These are phyloP conservation scores for Huso huso DNA, from an alignment of 2,797 vertebrate species.

Conservation along the genomic window DNA sequence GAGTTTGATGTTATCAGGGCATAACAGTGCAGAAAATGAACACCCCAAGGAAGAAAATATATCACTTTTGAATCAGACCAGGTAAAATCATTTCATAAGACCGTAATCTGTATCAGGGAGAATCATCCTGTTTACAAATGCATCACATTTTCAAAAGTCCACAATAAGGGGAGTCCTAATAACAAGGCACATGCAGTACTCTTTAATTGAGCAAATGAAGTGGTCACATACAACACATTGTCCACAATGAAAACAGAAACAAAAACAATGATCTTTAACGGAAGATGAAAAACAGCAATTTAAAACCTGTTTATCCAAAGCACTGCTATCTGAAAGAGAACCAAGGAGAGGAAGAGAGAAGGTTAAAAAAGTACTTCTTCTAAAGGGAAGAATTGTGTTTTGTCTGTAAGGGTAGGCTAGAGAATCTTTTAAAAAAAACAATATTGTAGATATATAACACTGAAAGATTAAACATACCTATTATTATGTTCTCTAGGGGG, in stretches of 20 bases:
- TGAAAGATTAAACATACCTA: no score
- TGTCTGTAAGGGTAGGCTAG: no score
- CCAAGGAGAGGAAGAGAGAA: constrained; percentile 58
- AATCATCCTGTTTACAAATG: constrained; percentile 40
- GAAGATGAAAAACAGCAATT: constrained; percentile 57
- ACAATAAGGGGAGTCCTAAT: constrained; percentile 45
- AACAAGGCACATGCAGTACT: constrained; percentile 62
- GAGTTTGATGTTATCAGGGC: no score
- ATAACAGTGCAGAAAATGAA: no score
- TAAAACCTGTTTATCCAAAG: constrained; percentile 95
- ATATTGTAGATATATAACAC: no score
- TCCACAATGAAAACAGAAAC: constrained; percentile 36
- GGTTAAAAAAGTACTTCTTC: constrained; percentile 55
- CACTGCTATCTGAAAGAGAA: constrained; percentile 88
- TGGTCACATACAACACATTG: constrained; percentile 44
- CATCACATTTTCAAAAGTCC: constrained; percentile 38
- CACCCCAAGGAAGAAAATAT: background rate
- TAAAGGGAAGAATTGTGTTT: constrained; percentile 10
- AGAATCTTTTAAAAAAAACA: no score
- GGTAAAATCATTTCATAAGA: no score
- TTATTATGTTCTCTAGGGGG: no score
- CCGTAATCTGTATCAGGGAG: constrained; percentile 23
- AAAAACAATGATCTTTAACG: constrained; percentile 51
- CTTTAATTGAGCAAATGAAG: constrained; percentile 41
- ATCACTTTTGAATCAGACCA: background rate